Evolutionary conservation across 2,113 vertebrate genomes (phyloP), one percentile per base, ranked within the genome.

Genomic region (Sclerurus mexicanus): DNA sequence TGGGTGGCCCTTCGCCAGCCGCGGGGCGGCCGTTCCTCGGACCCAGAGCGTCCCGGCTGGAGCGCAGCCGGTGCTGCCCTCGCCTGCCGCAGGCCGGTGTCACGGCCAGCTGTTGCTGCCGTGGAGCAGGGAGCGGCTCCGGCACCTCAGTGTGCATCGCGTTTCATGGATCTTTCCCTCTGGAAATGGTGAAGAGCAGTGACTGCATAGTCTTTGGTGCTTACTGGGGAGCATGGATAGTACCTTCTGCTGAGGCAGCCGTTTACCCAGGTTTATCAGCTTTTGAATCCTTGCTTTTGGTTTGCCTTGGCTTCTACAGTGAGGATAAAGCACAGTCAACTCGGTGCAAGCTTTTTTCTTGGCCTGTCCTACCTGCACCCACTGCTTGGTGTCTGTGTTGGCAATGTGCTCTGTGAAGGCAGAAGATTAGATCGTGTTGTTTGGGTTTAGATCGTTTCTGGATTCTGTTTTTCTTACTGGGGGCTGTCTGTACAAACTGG

Each of bases 361-460:
- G 42, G 30, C 27, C 55, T 35, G 12, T 37, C 18, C 7, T 5
- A 0, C 37, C 47, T 1, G 0, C 24, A 6, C 9, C 35, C 10
- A 0, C 7, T 13, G 59, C 49, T 72, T 1, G 0, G 22, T 14
- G 35, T 0, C 0, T 16, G 2, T 24, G 9, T 40, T 27, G 39
- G 31, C 44, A 27, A 17, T 2, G 8, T 21, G 1, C n/a, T 15
- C 5, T 62, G 11, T 13, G 27, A 42, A 55, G 56, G 31, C 25
- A 16, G 50, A 8, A 42, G 60, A 58, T 72, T 30, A 60, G 42
- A 49, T 82, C 10, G 19, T 6, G 4, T 2, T 39, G 60, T 47
- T 87, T 37, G 40, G 24, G 30, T 52, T 52, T 52, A 27, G 0
- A 18, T 28, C 8, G 1, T 50, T 44, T 14, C 81, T 67, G 33